These are phyloP conservation scores for Pteronura brasiliensis DNA, from an alignment of 2,113 vertebrate species.

Conservation along the genomic window DNA sequence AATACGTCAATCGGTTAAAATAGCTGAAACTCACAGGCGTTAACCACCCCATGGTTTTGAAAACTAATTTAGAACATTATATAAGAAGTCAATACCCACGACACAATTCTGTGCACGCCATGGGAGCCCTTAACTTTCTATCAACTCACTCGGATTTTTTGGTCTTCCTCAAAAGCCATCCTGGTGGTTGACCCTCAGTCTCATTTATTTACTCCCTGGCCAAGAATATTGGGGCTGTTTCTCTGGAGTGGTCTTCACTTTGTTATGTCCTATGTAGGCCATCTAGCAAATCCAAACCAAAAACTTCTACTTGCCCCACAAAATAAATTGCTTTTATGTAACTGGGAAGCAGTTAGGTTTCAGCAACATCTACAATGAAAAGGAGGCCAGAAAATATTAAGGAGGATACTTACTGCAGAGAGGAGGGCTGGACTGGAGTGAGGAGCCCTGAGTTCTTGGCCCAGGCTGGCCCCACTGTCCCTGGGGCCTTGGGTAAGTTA, in stretches of 20 bases:
- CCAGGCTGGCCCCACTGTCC: not conserved
- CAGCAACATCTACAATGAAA: not conserved
- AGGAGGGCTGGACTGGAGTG: not conserved
- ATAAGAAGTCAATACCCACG: not conserved
- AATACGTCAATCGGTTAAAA: conserved; percentile 16
- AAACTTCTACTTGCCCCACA: not conserved
- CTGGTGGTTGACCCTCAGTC: not conserved
- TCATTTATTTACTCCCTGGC: not conserved
- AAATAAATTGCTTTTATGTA: not conserved
- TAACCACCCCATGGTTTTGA: not conserved
- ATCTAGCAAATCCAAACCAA: not conserved
- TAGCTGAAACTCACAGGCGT: not conserved
- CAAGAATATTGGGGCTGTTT: not conserved
- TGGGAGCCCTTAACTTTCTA: not conserved
- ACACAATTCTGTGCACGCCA: not conserved
- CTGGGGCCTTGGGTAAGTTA: not conserved
- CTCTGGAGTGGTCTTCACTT: not conserved
- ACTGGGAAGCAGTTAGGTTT: not conserved
- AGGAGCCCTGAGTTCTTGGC: not conserved
- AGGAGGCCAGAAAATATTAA: too few relatives aligned
- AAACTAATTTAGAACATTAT: not conserved
- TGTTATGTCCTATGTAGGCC: not conserved
- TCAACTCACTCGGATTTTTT: not conserved
- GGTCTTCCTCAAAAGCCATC: not conserved
- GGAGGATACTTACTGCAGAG: not conserved